A percentile compares a stretch with the other conserved stretches of the same genome.
Conservation (phyloP, 1,140 invertebrate genomes). For the Thaumatotibia leucotreta region DNA sequence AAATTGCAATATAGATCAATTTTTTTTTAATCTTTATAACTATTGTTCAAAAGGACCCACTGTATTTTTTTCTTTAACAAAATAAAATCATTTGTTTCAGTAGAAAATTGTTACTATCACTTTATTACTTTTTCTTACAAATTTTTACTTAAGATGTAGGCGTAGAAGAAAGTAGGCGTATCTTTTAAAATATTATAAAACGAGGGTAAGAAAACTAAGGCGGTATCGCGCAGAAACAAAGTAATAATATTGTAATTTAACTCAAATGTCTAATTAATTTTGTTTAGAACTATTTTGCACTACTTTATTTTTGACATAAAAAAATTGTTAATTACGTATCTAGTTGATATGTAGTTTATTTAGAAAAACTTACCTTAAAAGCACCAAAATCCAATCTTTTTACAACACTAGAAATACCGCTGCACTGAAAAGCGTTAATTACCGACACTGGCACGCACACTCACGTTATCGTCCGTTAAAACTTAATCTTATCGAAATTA, state of each 20-base stretch:
- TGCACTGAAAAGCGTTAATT: slow-evolving; percentile 12
- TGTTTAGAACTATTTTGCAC: too few species aligned
- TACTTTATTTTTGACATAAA: too few species aligned
- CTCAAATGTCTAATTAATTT: too few species aligned
- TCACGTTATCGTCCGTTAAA: slow-evolving; percentile 1
- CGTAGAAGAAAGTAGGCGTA: not conserved
- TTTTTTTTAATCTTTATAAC: too few species aligned
- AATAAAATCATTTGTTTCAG: too few species aligned
- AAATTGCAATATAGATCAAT: too few species aligned
- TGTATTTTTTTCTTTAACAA: too few species aligned
- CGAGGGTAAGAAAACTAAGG: not conserved
- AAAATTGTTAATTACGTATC: too few species aligned
- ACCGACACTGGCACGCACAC: slow-evolving; percentile 7
- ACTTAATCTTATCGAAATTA: slow-evolving; percentile 12
- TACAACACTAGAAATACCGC: slow-evolving; percentile 1
- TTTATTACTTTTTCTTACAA: not conserved
- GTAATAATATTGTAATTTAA: too few species aligned
- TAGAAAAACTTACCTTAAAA: not conserved
- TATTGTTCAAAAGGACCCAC: too few species aligned
- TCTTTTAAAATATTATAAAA: not conserved
- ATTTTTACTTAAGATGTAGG: not conserved
- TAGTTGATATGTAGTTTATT: not conserved
- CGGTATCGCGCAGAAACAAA: not conserved
- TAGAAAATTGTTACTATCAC: not conserved
- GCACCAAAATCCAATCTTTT: slow-evolving; percentile 1